Conservation (phyloP, 2,113 vertebrate species). For the Balaeniceps rex region DNA sequence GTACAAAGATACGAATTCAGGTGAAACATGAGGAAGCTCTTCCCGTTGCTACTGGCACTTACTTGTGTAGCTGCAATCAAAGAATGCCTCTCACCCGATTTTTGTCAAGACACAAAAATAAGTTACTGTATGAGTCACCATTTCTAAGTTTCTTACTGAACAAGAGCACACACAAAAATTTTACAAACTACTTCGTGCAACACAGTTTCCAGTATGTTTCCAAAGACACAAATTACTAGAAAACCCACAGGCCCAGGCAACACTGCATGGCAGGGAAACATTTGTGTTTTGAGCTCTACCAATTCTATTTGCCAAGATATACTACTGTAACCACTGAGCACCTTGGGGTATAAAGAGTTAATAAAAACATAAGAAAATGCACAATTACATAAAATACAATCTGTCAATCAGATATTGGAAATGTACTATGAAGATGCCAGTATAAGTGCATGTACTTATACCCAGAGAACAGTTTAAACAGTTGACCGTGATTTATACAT, state of each 20-base stretch:
- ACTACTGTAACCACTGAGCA: not conserved
- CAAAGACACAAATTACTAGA: not conserved
- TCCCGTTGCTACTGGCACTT: not conserved
- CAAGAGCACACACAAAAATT: rapidly evolving
- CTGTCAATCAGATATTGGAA: slow-evolving; percentile 37
- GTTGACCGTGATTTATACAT: slow-evolving; percentile 9
- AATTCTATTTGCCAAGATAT: not conserved
- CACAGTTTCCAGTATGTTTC: not conserved
- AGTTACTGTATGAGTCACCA: not conserved
- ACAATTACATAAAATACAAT: slow-evolving; percentile 8
- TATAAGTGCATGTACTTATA: slow-evolving; percentile 32
- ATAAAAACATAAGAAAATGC: not conserved
- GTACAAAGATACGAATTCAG: not conserved
- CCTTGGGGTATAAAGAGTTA: not conserved
- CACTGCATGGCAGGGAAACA: not conserved
- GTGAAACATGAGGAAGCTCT: not conserved
- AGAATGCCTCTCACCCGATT: not conserved
- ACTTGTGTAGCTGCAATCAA: not conserved
- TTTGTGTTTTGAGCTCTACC: not conserved
- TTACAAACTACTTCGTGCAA: not conserved
- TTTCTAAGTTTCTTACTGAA: not conserved
- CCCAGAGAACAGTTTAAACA: slow-evolving; percentile 27
- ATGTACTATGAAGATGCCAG: slow-evolving; percentile 20
- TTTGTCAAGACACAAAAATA: not conserved
- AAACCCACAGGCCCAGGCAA: rapidly evolving